Evolutionary conservation across 2,113 vertebrate species (phyloP), one percentile per base, ranked within the genome.

Genomic region (Struthidea cinerea): DNA sequence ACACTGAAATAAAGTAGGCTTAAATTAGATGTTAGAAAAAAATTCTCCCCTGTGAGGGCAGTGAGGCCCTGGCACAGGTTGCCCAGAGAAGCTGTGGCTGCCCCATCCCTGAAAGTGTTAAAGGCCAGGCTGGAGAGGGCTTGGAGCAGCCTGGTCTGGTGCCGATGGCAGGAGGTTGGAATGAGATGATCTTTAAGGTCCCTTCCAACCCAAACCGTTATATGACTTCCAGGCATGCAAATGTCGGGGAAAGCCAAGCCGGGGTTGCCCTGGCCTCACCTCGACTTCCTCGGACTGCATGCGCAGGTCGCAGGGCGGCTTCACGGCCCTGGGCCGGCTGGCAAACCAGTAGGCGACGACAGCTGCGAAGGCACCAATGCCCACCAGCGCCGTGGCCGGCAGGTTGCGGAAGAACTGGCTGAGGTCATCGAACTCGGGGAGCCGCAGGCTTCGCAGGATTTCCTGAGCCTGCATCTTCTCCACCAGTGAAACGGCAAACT

Each of bases 401-500:
- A 99, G 97, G 65, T 98, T 99, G 90, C 97, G 97, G 95, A 99
- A 98, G 68, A 99, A 99, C 93, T 99, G 99, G 74, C 98, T 98
- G 60, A 99, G 97, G 67, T 99, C 99, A 0, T 99, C 98, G 64
- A 99, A 97, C 94, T 99, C 99, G 0, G 99, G 98, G 60, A 99
- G 98, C 93, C 98, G 97, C 97, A 99, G 97, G 93, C 98, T 98
- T 80, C 98, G 98, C 97, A 99, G 98, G 96, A 99, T 98, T 86
- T 99, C 99, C 97, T 99, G 99, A 71, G 98, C 98, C 97, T 99
- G 99, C 99, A 99, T 99, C 98, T 99, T 99, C 98, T 99, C 99
- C 98, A 98, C 98, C 79, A 99, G 97, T 0, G 98, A 99, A 91
- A 99, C 97, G 69, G 98, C 98, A 44, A 99, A 97, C 98, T 99